Evolutionary conservation across 2,888 invertebrate genomes (phyloP), one percentile per base, ranked within the genome.

Genomic region (Saturnia pavonia): DNA sequence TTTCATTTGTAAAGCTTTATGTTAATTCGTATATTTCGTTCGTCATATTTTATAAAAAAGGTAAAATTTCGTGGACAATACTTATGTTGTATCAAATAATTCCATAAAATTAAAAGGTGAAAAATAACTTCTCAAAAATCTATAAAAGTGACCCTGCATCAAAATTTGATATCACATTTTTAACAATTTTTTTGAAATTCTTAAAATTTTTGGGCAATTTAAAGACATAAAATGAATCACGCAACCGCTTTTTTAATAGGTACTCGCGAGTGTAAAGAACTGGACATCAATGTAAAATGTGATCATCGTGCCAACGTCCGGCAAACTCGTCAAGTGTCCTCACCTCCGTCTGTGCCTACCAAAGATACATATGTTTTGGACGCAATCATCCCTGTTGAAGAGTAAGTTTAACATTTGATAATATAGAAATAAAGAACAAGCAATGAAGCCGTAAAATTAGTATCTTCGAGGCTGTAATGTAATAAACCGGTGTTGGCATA

Each of bases 271-370:
- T 99, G 99, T 86, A 97, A 97, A 83, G 98, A 98, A 82, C 93
- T 99, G 70, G 96, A 97, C 80, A 98, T 99, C 78, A 97, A 98
- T 84, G 98, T 99, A 4, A 97, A 98, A 87, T 99, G 98, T 83
- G 98, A 98, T 84, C 98, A 97, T 83, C 96, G 97, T 76, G 94
- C 95, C 14, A 95, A 95, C 71, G 89, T 91, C 70, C 94, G 97
- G 70, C 95, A 95, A 78, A 95, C 95, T 45, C 94, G 97, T 82
- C 96, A 97, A 90, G 92, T 94, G 67, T 89, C 91, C 76, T 79
- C 88, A 72, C 88, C 89, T 73, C 88, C 93, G 65, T 94, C 95
- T 70, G 94, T 95, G 76, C 95, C 96, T 79, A 95, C 96, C 79
- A 97, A 97, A 78, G 97, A 97, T 78, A 96, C 96, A 70, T 98